Evolutionary conservation across 2,888 invertebrate species (phyloP).

Genomic region (Drosophila neutralis): DNA sequence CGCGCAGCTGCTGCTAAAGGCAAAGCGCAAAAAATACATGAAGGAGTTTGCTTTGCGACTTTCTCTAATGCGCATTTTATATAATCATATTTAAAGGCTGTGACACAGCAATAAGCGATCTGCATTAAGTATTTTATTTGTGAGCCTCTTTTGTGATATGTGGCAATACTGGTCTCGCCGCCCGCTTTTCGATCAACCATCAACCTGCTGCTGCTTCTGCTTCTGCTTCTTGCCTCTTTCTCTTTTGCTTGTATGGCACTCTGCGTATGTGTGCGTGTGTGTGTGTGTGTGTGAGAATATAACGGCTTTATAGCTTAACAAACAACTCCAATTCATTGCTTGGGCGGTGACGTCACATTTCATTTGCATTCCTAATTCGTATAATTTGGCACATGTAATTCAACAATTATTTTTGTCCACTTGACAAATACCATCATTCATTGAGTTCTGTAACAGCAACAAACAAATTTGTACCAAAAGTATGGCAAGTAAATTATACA

Average conservation of each 20-base stretch:
- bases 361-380: constrained; percentile 36
- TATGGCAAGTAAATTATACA: background rate
- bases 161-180: constrained; percentile 52
- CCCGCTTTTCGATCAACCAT: constrained; percentile 29
- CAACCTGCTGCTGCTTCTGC: constrained; percentile 45
- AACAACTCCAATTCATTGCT: constrained; percentile 53
- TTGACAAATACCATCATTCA: background rate
- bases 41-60: constrained; percentile 16
- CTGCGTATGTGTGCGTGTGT: constrained; percentile 1
- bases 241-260: constrained; percentile 17
- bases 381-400: constrained; percentile 28
- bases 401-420: background rate
- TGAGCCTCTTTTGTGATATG: constrained; percentile 18
- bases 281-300: constrained; percentile 15
- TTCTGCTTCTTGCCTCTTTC: constrained; percentile 36
- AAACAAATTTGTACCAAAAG: background rate
- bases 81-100: constrained; percentile 20
- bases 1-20: constrained; percentile 30
- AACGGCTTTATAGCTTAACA: constrained; percentile 51
- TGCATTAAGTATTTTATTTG: constrained; percentile 9
- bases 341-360: constrained; percentile 41
- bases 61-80: constrained; percentile 35
- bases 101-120: constrained; percentile 26
- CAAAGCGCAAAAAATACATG: constrained; percentile 3
- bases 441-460: background rate